phyloP scores from a whole-genome alignment of 2,888 invertebrate species.

The Polydrusus cervinus region DNA sequence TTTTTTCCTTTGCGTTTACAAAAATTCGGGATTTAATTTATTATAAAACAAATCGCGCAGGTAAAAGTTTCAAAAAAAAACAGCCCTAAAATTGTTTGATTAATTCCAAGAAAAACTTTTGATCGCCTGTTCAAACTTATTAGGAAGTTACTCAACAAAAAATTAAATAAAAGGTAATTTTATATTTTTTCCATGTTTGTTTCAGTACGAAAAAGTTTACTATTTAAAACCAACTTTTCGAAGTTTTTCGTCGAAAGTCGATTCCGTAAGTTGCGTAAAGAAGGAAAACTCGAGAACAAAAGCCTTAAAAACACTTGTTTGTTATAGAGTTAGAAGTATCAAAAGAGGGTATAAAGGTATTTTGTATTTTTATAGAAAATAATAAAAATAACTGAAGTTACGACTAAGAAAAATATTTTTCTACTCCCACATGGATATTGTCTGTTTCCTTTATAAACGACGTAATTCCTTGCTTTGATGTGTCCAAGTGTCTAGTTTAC shows the following conservation, averaged over 20 bases:
- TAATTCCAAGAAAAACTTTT: conserved; percentile 32
- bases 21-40: neutral
- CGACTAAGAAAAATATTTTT: neutral
- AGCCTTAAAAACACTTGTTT: conserved; percentile 40
- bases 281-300: conserved; percentile 26
- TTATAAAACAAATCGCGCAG: neutral
- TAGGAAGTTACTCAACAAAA: conserved; percentile 40
- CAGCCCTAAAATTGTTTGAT: neutral
- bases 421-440: too few species aligned
- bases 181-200: conserved; percentile 47
- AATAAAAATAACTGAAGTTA: conserved; percentile 8
- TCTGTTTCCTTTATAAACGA: too few species aligned
- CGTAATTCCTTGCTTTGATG: too few species aligned
- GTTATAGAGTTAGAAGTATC: conserved; percentile 33
- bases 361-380: conserved; percentile 19
- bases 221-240: conserved; percentile 45
- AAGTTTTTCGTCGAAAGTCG: conserved; percentile 23
- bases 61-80: neutral
- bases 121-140: conserved; percentile 45
- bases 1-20: neutral
- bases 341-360: conserved; percentile 30
- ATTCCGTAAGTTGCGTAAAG: conserved; percentile 11
- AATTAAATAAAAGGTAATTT: conserved; percentile 48
- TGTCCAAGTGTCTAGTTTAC: too few species aligned
- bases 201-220: conserved; percentile 37